Percentiles rank a stretch among this genome's conserved stretches.
Evolutionary conservation across 1,140 invertebrate genomes (phyloP).

Genomic region (Sinella curviseta): DNA sequence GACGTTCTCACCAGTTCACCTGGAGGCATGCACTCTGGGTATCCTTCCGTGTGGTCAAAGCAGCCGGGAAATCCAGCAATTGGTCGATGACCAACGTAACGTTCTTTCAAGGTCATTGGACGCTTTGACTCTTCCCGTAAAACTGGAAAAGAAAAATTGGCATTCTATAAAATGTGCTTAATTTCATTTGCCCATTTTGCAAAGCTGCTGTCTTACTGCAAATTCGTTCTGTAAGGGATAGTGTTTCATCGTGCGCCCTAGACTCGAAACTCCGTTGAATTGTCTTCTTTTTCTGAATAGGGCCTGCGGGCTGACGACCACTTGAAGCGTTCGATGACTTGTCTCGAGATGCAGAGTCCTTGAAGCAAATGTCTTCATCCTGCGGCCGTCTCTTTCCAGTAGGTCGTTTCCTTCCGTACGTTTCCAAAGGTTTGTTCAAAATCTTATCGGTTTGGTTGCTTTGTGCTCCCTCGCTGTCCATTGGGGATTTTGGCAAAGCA

Average conservation of each 20-base stretch:
- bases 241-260: not conserved
- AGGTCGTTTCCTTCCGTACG: not conserved
- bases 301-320: not conserved
- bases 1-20: constrained; percentile 36
- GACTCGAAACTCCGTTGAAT: not conserved
- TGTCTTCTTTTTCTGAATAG: not conserved
- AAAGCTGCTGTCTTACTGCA: not conserved
- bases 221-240: not conserved
- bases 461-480: not conserved
- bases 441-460: not conserved
- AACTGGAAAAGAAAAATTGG: not conserved
- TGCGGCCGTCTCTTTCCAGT: not conserved
- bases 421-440: not conserved
- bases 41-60: constrained; percentile 12
- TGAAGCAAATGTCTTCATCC: constrained; percentile 4
- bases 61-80: constrained; percentile 29
- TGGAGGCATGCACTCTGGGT: constrained; percentile 40
- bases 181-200: not conserved
- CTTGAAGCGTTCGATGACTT: not conserved
- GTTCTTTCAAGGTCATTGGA: constrained; percentile 26
- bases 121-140: constrained; percentile 26
- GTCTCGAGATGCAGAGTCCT: not conserved
- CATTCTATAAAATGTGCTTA: not conserved
- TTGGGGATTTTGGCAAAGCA: not conserved
- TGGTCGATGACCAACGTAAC: constrained; percentile 24